phyloP scores from a whole-genome alignment of 2,113 vertebrate species.

The Madoqua kirkii region DNA sequence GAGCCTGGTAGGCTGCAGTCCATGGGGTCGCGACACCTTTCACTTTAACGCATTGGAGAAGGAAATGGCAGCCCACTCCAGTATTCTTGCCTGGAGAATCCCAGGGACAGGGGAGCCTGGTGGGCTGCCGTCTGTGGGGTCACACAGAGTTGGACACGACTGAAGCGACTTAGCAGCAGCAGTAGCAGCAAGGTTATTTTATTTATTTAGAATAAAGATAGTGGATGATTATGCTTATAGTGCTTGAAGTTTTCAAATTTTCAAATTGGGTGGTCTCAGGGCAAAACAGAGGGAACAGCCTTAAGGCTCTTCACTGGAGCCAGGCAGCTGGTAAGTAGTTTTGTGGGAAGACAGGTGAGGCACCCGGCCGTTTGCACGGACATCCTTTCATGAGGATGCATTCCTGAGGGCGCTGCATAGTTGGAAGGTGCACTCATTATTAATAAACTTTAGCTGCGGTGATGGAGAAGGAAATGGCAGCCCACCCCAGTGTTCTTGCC shows the following conservation, averaged over 20 bases:
- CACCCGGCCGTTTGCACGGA: neutral
- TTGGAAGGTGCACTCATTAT: neutral
- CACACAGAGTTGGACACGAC: too few relatives aligned
- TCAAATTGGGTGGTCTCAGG: neutral
- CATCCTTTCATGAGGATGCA: neutral
- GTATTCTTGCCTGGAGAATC: too few relatives aligned
- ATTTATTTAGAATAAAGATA: conserved; percentile 7
- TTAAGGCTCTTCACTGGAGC: neutral
- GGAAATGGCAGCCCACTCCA: too few relatives aligned
- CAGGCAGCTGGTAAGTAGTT: neutral
- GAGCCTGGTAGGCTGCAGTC: too few relatives aligned
- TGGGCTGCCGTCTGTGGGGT: too few relatives aligned
- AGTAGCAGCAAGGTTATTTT: neutral
- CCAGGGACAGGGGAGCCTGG: too few relatives aligned
- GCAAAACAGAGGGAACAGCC: neutral
- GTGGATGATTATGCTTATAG: neutral
- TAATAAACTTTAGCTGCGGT: neutral
- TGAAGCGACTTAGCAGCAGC: too few relatives aligned
- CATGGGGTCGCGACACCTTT: too few relatives aligned
- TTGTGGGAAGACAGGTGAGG: neutral
- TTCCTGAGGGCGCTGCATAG: neutral
- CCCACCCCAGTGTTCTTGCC: too few relatives aligned
- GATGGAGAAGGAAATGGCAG: too few relatives aligned
- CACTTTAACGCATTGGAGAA: too few relatives aligned
- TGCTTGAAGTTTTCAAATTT: neutral